phyloP scores from a whole-genome alignment of 1,140 invertebrate genomes.

The Cherax quadricarinatus region DNA sequence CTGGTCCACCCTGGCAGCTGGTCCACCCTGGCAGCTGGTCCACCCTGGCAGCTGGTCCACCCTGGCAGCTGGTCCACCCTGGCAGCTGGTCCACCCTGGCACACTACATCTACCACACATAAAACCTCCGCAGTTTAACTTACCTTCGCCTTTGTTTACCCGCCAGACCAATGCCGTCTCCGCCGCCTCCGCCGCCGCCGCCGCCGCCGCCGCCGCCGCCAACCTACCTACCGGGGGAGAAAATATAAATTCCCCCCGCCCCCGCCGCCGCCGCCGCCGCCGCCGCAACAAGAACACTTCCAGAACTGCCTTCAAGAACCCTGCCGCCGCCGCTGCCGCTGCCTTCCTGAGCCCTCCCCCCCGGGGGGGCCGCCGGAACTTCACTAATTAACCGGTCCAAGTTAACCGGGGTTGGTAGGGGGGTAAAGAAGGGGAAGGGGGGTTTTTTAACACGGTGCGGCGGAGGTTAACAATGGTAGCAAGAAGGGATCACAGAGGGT shows the following conservation, averaged over 20 bases:
- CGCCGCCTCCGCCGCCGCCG: too few relatives aligned
- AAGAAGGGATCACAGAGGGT: constrained; percentile 54
- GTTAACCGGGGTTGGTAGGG: neutral
- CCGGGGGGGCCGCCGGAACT: neutral
- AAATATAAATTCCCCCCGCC: neutral
- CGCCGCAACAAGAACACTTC: neutral
- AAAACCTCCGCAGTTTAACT: neutral
- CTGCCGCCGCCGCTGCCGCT: too few relatives aligned
- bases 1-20: too few relatives aligned
- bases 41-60: too few relatives aligned
- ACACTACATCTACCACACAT: neutral
- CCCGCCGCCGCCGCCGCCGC: neutral
- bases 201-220: too few relatives aligned
- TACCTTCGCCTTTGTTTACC: neutral
- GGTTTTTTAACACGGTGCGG: neutral
- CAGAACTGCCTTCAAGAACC: neutral
- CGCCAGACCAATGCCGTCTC: neutral
- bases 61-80: too few relatives aligned
- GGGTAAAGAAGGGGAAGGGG: too few relatives aligned
- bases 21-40: too few relatives aligned
- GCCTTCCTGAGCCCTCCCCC: too few relatives aligned
- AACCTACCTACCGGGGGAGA: too few relatives aligned
- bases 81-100: neutral
- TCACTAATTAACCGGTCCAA: constrained; percentile 62
- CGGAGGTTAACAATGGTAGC: constrained; percentile 34